A percentile compares a stretch with the other conserved stretches of the same genome.
These are phyloP conservation scores for Hypothenemus hampei DNA, from an alignment of 1,140 invertebrate genomes.

Conservation along the genomic window DNA sequence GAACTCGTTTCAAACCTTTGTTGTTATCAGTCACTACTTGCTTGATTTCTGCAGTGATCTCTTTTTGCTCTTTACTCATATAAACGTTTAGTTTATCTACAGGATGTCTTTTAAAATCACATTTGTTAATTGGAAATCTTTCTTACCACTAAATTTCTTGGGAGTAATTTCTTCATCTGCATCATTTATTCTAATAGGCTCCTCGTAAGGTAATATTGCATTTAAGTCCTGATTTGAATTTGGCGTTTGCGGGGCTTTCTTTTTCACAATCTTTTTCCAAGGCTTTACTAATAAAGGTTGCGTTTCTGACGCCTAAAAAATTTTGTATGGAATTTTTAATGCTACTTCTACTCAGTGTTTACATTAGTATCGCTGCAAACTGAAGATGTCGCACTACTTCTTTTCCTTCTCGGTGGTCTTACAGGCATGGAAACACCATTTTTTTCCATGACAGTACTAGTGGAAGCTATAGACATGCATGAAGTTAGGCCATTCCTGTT, in stretches of 20 bases:
- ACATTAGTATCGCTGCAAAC: slow-evolving; percentile 53
- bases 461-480: slow-evolving; percentile 41
- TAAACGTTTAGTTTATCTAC: slow-evolving; percentile 44
- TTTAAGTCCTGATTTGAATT: slow-evolving; percentile 41
- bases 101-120: slow-evolving; percentile 5
- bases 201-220: slow-evolving; percentile 48
- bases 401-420: slow-evolving; percentile 55
- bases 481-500: slow-evolving; percentile 58
- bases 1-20: slow-evolving; percentile 49
- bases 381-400: slow-evolving; percentile 55
- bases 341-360: slow-evolving; percentile 11
- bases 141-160: slow-evolving; percentile 39
- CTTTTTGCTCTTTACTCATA: slow-evolving; percentile 48
- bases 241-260: slow-evolving; percentile 44
- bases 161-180: slow-evolving; percentile 42
- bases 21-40: slow-evolving; percentile 38
- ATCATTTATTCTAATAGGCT: slow-evolving; percentile 37
- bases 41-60: slow-evolving; percentile 43
- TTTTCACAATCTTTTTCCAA: slow-evolving; percentile 40
- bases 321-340: no score
- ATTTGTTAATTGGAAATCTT: not conserved
- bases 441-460: slow-evolving; percentile 40
- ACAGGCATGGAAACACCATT: slow-evolving; percentile 47
- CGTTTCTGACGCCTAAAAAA: slow-evolving; percentile 37
- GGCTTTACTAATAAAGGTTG: slow-evolving; percentile 30